Base-by-base conservation (phyloP, 1,140 invertebrate genomes). In the Charaxes varanes region DNA sequence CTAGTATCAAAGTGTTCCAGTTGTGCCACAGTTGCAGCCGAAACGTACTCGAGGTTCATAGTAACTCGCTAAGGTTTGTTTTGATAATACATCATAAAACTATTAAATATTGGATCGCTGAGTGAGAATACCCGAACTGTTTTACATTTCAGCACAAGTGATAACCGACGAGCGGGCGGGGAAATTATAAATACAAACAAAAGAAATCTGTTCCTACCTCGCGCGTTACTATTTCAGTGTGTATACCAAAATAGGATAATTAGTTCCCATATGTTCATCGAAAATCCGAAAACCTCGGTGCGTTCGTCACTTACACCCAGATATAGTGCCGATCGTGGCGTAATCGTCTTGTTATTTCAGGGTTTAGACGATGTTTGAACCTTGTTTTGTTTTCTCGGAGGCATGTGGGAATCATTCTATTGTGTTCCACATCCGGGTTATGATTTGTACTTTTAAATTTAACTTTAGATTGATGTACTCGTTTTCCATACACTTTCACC, bases 51-150 rank as follows among this genome's bases (percentile, higher is more conserved):
- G 53, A 55, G 42, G 54, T 71, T 72, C 63, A 71, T 63, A 74
- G 64, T 76, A 74, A 80, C 78, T 72, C 59, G 53, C 50, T 54
- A 52, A 73, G 74, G 80, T 80, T 83, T 84, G 82, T 85, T 85
- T 84, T 85, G 76, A 84, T 83, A 85, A 85, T 85, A 85, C 80
- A 85, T 85, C 84, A 85, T 84, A 84, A 85, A 82, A 84, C 80
- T 84, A 84, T 85, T 85, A 85, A 84, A 85, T 85, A 85, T 85
- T 82, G 64, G 70, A 72, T 65, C 74, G 84, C 67, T 77, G 82
- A 85, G 79, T 85, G 84, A 85, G 76, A 83, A 71, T 83, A 79
- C 53, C 80, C 68, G 62, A 52, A 63, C 71, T 71, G 62, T 74
- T 68, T 69, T 65, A 66, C 57, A 59, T 53, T 59, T 49, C 44